Evolutionary conservation across 2,797 vertebrate species (phyloP).

Genomic region (Setipinna tenuifilis): DNA sequence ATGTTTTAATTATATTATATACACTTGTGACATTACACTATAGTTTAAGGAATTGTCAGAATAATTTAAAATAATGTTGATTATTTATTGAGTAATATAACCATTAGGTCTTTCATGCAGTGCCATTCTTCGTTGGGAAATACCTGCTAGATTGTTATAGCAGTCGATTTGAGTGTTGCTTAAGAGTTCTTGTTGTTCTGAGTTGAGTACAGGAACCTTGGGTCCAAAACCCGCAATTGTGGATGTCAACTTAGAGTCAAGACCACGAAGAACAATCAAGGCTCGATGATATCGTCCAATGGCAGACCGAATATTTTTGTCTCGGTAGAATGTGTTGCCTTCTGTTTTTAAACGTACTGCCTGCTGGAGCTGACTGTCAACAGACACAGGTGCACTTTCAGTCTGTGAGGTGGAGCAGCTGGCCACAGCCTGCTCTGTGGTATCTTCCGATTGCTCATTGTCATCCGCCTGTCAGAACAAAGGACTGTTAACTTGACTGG

Average conservation of each 20-base stretch:
- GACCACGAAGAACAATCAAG: conserved; percentile 81
- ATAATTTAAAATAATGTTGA: neutral
- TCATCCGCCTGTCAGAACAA: conserved; percentile 12
- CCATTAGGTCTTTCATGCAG: neutral
- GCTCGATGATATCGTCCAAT: conserved; percentile 86
- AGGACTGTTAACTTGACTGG: neutral
- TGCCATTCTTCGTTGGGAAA: neutral
- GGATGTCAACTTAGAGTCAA: conserved; percentile 77
- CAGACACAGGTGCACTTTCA: neutral
- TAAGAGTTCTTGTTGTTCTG: conserved; percentile 75
- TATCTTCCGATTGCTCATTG: neutral
- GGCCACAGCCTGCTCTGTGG: neutral
- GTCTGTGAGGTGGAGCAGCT: neutral
- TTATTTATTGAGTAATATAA: neutral
- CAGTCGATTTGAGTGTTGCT: conserved; percentile 85
- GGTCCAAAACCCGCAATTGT: conserved; percentile 77
- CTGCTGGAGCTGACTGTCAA: conserved; percentile 75
- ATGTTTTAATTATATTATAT: too few relatives aligned
- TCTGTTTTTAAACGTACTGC: conserved; percentile 80
- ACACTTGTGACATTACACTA: too few relatives aligned
- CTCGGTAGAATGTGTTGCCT: conserved; percentile 83
- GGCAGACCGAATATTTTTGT: conserved; percentile 81
- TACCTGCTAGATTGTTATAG: conserved; percentile 93
- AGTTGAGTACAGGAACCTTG: conserved; percentile 66
- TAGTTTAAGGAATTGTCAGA: too few relatives aligned